These are phyloP conservation scores for Pedetes capensis DNA, from an alignment of 2,113 vertebrate genomes.

Conservation along the genomic window DNA sequence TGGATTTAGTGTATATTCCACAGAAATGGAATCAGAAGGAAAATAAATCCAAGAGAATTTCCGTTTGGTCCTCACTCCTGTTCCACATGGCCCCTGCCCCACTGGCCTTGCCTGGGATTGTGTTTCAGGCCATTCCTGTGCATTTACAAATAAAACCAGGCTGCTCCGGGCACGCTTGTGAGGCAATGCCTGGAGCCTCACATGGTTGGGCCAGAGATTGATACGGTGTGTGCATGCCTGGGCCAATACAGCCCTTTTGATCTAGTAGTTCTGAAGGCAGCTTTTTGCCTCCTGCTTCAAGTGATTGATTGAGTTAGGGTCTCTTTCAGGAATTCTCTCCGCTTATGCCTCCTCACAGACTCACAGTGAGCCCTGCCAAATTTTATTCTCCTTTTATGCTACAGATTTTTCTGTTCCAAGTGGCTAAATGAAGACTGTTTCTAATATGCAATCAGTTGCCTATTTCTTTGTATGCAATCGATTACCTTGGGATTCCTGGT, in stretches of 20 bases:
- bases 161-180: slow-evolving; percentile 48
- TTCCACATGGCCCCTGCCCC: slow-evolving; percentile 59
- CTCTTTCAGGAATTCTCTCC: slow-evolving; percentile 61
- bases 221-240: slow-evolving; percentile 59
- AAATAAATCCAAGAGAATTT: slow-evolving; percentile 77
- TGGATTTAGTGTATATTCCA: slow-evolving; percentile 79
- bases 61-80: slow-evolving; percentile 67
- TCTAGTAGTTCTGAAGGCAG: slow-evolving; percentile 54
- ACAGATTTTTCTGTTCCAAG: slow-evolving; percentile 50
- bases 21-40: slow-evolving; percentile 77
- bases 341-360: slow-evolving; percentile 1
- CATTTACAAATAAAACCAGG: slow-evolving; percentile 68
- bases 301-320: slow-evolving; percentile 70
- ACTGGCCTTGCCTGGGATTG: slow-evolving; percentile 57
- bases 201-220: slow-evolving; percentile 71
- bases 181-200: slow-evolving; percentile 51
- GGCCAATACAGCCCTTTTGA: slow-evolving; percentile 64
- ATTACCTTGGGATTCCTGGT: slow-evolving; percentile 69
- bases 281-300: slow-evolving; percentile 46
- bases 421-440: slow-evolving; percentile 63
- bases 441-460: slow-evolving; percentile 55
- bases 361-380: slow-evolving; percentile 31
- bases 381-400: slow-evolving; percentile 54
- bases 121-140: slow-evolving; percentile 63
- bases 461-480: slow-evolving; percentile 24